Conservation (phyloP, 92 coral and sea anemone genomes). For the Virgularia gustaviana region DNA sequence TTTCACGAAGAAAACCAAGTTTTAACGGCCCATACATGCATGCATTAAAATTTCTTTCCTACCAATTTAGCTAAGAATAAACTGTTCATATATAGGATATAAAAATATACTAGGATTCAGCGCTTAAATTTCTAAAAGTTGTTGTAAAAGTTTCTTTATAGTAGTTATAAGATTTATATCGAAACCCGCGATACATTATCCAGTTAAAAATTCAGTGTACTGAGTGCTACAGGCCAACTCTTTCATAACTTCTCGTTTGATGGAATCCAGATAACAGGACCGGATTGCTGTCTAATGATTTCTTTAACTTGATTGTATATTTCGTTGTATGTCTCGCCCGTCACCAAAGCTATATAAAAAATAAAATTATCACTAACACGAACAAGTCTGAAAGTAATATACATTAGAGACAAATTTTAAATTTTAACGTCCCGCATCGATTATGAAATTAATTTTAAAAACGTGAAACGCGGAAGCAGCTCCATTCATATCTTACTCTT, state of each 20-base stretch:
- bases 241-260: conserved; percentile 85
- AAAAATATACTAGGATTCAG: conserved; percentile 16
- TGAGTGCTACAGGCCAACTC: neutral
- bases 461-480: too few relatives aligned
- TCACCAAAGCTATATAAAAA: conserved; percentile 70
- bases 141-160: neutral
- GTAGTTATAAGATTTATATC: conserved; percentile 1
- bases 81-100: neutral
- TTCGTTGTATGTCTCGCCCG: conserved; percentile 95
- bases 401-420: too few relatives aligned
- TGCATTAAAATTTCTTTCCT: neutral
- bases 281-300: conserved; percentile 94
- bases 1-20: neutral
- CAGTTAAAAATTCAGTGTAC: neutral
- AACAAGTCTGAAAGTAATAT: too few relatives aligned
- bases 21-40: neutral
- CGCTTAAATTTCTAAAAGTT: neutral
- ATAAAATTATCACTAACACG: neutral
- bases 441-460: too few relatives aligned
- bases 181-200: conserved; percentile 15
- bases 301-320: conserved; percentile 78
- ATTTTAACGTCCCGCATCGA: too few relatives aligned
- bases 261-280: conserved; percentile 99
- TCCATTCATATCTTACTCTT: too few relatives aligned
- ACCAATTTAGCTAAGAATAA: neutral